Percentiles rank a stretch among this genome's conserved stretches.
These are phyloP conservation scores for Dicroscelio sp. DNA, from an alignment of 2,888 invertebrate genomes.

Conservation along the genomic window DNA sequence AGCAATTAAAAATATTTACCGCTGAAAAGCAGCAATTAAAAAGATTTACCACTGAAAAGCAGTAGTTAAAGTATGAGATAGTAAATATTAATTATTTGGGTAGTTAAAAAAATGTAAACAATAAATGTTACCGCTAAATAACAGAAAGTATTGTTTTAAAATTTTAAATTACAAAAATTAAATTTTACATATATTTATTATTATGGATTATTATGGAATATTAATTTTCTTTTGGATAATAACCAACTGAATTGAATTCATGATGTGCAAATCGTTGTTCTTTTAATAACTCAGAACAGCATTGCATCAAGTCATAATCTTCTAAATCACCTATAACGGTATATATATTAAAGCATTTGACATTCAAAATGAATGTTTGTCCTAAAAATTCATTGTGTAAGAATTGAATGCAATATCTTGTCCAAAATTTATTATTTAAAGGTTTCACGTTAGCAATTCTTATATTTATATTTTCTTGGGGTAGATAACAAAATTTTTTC, in stretches of 20 bases:
- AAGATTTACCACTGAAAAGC: no score
- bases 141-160: background rate
- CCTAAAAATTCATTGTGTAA: background rate
- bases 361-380: no score
- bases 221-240: background rate
- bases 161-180: no score
- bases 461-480: background rate
- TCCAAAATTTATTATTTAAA: background rate
- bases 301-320: background rate
- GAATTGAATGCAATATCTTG: background rate
- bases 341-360: no score
- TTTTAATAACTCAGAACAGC: background rate
- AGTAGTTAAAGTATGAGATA: no score
- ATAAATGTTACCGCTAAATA: no score
- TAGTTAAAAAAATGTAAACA: no score
- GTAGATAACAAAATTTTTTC: background rate
- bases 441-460: background rate
- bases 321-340: background rate
- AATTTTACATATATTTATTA: no score
- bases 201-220: no score
- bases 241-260: background rate
- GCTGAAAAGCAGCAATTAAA: no score
- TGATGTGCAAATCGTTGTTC: background rate
- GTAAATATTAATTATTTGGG: no score
- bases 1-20: no score